Percentiles rank a stretch among this genome's conserved stretches.
Evolutionary conservation across 1,140 invertebrate genomes (phyloP).

Genomic region (Danaus plexippus): DNA sequence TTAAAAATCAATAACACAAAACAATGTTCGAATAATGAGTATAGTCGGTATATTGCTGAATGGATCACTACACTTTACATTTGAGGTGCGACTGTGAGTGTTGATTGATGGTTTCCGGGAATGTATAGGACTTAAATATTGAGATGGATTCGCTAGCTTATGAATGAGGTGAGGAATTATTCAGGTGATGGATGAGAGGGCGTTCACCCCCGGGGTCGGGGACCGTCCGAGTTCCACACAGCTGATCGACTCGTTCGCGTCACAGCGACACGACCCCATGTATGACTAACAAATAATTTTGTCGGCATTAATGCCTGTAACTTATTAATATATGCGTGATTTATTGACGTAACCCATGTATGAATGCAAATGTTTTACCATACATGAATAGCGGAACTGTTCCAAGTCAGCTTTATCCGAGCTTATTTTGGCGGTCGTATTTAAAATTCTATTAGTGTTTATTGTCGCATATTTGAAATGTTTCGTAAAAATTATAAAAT

Average conservation of each 20-base stretch:
- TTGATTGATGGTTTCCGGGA: constrained; percentile 56
- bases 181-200: constrained; percentile 48
- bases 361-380: constrained; percentile 3
- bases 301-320: constrained; percentile 34
- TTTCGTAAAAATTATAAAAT: too few species aligned
- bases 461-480: too few species aligned
- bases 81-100: constrained; percentile 22
- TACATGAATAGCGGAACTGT: too few species aligned
- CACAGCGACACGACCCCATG: constrained; percentile 20
- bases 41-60: too few species aligned
- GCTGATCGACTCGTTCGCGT: constrained; percentile 44
- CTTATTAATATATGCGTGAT: constrained; percentile 35
- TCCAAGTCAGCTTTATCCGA: too few species aligned
- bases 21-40: too few species aligned
- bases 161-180: constrained; percentile 60
- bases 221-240: constrained; percentile 59
- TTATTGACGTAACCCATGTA: constrained; percentile 24
- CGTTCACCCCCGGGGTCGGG: constrained; percentile 51
- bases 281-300: constrained; percentile 43
- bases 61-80: constrained; percentile 22
- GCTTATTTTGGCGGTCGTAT: too few species aligned
- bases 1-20: too few species aligned
- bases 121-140: constrained; percentile 49
- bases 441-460: too few species aligned
- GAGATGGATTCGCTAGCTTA: constrained; percentile 51